Conservation (phyloP, 2,888 invertebrate genomes). For the Dione juno region DNA sequence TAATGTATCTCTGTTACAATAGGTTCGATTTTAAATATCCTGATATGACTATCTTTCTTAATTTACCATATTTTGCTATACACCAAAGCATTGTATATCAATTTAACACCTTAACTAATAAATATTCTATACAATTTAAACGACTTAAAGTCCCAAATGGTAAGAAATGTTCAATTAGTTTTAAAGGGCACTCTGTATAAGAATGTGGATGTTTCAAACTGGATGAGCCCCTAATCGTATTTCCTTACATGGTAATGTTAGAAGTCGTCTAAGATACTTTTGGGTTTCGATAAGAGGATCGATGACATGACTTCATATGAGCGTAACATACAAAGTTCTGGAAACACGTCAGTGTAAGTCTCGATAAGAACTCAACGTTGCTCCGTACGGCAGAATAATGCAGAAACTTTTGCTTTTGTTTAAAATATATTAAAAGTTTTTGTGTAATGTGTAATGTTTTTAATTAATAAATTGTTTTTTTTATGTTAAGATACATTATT, state of each 20-base stretch:
- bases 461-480: not conserved
- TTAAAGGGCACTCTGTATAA: not conserved
- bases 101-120: constrained; percentile 3
- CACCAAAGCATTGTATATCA: too few species aligned
- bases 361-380: constrained; percentile 27
- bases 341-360: constrained; percentile 17
- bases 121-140: not conserved
- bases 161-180: not conserved
- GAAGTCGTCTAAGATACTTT: constrained; percentile 3
- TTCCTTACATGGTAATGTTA: constrained; percentile 11
- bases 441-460: not conserved
- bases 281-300: constrained; percentile 48
- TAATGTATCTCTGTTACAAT: too few species aligned
- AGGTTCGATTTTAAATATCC: too few species aligned
- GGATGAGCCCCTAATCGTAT: constrained; percentile 8
- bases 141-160: not conserved
- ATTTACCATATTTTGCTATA: too few species aligned
- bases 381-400: constrained; percentile 12
- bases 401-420: constrained; percentile 18
- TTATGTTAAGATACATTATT: not conserved
- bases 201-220: not conserved
- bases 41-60: too few species aligned
- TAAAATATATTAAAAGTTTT: not conserved
- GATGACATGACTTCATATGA: constrained; percentile 54
- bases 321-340: constrained; percentile 35